A percentile compares a stretch with the other conserved stretches of the same genome.
These are phyloP conservation scores for Orgyia antiqua DNA, from an alignment of 2,888 invertebrate species.

Conservation along the genomic window DNA sequence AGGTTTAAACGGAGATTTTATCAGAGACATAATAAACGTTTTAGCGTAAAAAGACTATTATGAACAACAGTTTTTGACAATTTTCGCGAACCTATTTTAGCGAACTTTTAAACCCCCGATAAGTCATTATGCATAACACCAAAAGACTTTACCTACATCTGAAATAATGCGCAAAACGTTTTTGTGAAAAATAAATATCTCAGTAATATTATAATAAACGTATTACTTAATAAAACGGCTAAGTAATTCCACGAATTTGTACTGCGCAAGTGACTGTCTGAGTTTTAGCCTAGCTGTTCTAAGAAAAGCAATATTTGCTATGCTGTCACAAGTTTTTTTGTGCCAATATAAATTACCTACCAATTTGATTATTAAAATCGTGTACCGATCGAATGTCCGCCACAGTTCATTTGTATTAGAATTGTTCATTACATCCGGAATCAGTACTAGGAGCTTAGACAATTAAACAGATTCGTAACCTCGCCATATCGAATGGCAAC, in stretches of 20 bases:
- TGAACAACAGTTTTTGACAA: too few species aligned
- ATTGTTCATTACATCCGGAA: constrained; percentile 11
- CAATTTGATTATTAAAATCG: constrained; percentile 14
- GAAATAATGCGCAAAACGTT: too few species aligned
- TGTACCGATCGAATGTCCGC: constrained; percentile 12
- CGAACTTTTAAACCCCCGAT: too few species aligned
- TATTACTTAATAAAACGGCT: constrained; percentile 22
- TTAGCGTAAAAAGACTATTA: too few species aligned
- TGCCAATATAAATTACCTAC: constrained; percentile 7
- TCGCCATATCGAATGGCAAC: constrained; percentile 4
- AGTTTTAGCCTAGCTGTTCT: constrained; percentile 35
- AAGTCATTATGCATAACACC: too few species aligned
- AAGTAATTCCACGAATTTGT: constrained; percentile 36
- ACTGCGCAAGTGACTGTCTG: constrained; percentile 32
- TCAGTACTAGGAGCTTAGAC: constrained; percentile 3
- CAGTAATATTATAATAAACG: too few species aligned
- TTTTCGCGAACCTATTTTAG: too few species aligned
- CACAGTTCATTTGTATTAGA: constrained; percentile 9
- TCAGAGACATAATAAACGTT: too few species aligned
- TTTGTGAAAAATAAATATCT: too few species aligned
- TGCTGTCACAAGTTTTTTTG: constrained; percentile 32
- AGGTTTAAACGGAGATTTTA: too few species aligned
- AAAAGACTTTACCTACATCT: too few species aligned
- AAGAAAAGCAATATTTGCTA: constrained; percentile 36
- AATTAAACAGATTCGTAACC: constrained; percentile 5